These are phyloP conservation scores for Latrodectus hesperus DNA, from an alignment of 2,888 invertebrate genomes.

Conservation along the genomic window DNA sequence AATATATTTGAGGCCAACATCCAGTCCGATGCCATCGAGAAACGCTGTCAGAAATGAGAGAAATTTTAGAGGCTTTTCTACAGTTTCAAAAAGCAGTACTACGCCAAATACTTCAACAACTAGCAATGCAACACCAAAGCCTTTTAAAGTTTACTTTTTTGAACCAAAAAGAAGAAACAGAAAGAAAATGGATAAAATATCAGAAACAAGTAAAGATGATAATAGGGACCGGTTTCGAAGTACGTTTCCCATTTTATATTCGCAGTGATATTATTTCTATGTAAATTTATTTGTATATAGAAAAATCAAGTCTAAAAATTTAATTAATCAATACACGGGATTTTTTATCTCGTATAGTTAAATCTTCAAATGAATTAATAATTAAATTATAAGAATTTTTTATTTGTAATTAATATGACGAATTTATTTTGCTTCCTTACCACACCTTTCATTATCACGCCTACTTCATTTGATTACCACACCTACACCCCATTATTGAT, in stretches of 20 bases:
- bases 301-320: no score
- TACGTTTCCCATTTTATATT: background rate
- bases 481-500: no score
- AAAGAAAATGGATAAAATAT: background rate
- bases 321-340: no score
- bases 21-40: background rate
- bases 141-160: conserved; percentile 48
- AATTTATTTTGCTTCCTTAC: no score
- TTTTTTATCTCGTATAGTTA: no score
- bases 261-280: no score
- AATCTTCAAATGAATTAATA: no score
- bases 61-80: conserved; percentile 3
- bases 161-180: conserved; percentile 49
- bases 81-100: background rate
- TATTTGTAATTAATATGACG: no score
- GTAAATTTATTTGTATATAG: no score
- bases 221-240: background rate
- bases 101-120: background rate
- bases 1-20: background rate
- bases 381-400: no score
- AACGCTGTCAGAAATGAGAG: background rate
- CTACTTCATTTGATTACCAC: no score
- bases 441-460: no score
- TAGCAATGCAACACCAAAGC: conserved; percentile 8
- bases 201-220: background rate